Conservation (phyloP, 2,888 invertebrate genomes). For the Agrochola litura region DNA sequence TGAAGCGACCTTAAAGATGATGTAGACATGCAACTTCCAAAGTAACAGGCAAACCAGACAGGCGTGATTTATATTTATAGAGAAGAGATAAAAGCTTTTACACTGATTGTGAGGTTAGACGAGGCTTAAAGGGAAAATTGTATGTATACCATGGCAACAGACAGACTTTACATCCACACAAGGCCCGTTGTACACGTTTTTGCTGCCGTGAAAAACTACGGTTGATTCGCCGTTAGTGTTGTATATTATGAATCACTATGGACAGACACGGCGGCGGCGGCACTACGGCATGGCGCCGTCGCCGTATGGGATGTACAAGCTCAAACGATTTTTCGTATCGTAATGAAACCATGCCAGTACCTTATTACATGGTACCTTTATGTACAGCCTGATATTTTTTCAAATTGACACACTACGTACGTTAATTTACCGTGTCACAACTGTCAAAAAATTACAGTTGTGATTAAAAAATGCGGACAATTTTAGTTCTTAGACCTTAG, state of each 20-base stretch:
- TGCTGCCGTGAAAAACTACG: too few relatives aligned
- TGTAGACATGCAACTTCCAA: slow-evolving; percentile 51
- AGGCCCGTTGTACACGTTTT: too few relatives aligned
- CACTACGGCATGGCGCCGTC: too few relatives aligned
- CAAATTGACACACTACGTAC: background rate
- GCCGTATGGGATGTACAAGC: too few relatives aligned
- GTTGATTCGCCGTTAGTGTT: too few relatives aligned
- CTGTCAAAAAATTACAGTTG: too few relatives aligned
- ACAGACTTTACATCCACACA: slow-evolving; percentile 44
- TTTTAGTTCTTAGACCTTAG: background rate
- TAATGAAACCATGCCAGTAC: background rate
- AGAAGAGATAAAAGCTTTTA: slow-evolving; percentile 65
- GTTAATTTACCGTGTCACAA: background rate
- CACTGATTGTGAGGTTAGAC: slow-evolving; percentile 63
- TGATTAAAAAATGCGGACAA: background rate
- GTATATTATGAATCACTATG: too few relatives aligned
- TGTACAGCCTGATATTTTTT: background rate
- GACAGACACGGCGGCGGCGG: too few relatives aligned
- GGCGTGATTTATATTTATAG: slow-evolving; percentile 60
- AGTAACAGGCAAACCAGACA: slow-evolving; percentile 55
- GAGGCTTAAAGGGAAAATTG: slow-evolving; percentile 50
- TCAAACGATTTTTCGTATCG: too few relatives aligned
- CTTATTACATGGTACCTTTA: slow-evolving; percentile 19
- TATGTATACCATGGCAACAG: slow-evolving; percentile 33
- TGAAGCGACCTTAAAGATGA: slow-evolving; percentile 35